Evolutionary conservation across 2,888 invertebrate species (phyloP).

Genomic region (Nephrocerus scutellatus): DNA sequence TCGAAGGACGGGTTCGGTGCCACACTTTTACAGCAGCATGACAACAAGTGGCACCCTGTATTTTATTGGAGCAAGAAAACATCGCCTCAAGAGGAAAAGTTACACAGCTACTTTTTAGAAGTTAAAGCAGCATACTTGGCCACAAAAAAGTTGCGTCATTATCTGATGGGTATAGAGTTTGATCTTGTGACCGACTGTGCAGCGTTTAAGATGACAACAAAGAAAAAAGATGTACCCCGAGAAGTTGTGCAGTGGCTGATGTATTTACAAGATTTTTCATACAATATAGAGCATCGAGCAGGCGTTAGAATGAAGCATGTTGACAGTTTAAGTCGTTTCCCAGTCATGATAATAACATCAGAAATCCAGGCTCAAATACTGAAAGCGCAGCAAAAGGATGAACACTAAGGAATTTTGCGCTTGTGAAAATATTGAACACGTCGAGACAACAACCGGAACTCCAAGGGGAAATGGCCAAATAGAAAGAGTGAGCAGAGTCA

Average conservation of each 20-base stretch:
- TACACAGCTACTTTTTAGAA: conserved; percentile 22
- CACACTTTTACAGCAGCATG: conserved; percentile 7
- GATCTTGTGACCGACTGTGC: conserved; percentile 9
- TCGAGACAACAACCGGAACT: conserved; percentile 9
- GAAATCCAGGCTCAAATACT: neutral
- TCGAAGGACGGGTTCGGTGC: conserved; percentile 10
- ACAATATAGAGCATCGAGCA: conserved; percentile 16
- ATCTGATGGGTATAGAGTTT: conserved; percentile 16
- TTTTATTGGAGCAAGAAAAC: conserved; percentile 4
- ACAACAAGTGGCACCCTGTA: neutral
- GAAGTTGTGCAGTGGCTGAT: conserved; percentile 20
- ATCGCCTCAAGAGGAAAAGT: neutral
- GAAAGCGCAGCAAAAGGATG: neutral
- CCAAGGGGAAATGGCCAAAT: conserved; percentile 11
- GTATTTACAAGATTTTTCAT: conserved; percentile 19
- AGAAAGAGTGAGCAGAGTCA: conserved; percentile 6
- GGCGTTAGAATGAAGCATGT: conserved; percentile 17
- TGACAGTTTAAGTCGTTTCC: conserved; percentile 17
- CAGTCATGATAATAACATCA: neutral
- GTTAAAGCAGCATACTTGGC: conserved; percentile 19
- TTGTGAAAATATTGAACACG: conserved; percentile 5
- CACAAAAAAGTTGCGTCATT: conserved; percentile 22
- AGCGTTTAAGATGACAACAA: conserved; percentile 10
- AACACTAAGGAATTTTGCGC: conserved; percentile 1
- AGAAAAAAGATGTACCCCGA: conserved; percentile 7